A percentile compares a stretch with the other conserved stretches of the same genome.
Evolutionary conservation across 2,797 vertebrate genomes (phyloP).

Genomic region (Sitta carolinensis): DNA sequence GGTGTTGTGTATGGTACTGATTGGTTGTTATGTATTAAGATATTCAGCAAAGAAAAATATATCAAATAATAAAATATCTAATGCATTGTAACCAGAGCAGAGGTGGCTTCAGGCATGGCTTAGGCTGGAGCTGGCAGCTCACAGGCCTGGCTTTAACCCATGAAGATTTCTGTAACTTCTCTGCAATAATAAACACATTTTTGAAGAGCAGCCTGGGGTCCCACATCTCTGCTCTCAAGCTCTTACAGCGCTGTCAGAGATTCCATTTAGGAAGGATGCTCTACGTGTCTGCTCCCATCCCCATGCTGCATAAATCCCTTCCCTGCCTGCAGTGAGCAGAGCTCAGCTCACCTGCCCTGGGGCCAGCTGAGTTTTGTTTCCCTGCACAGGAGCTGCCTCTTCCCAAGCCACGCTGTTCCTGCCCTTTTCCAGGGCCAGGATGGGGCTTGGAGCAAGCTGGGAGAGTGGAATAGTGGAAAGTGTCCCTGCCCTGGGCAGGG

Average conservation of each 20-base stretch:
- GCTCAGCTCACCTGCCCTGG: accelerated
- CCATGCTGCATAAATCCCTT: not conserved
- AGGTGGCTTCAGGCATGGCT: no score
- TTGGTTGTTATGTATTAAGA: no score
- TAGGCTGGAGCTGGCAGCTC: no score
- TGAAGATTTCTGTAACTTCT: no score
- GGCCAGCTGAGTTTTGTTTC: not conserved
- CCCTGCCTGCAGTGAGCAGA: not conserved
- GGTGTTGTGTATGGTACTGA: no score
- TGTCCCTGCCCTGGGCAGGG: not conserved
- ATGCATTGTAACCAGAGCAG: no score
- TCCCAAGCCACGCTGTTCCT: not conserved
- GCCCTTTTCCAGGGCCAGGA: not conserved
- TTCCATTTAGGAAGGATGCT: not conserved
- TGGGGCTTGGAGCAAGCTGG: not conserved
- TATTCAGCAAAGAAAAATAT: no score
- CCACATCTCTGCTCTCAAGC: no score
- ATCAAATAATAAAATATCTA: no score
- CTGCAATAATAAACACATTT: no score
- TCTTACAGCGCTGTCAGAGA: not conserved
- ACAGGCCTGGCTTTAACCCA: no score
- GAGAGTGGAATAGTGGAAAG: accelerated
- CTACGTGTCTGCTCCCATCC: not conserved
- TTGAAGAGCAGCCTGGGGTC: no score
- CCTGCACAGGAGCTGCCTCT: not conserved